Conservation (phyloP, 2,113 vertebrate genomes). For the Dryoscopus gambensis region DNA sequence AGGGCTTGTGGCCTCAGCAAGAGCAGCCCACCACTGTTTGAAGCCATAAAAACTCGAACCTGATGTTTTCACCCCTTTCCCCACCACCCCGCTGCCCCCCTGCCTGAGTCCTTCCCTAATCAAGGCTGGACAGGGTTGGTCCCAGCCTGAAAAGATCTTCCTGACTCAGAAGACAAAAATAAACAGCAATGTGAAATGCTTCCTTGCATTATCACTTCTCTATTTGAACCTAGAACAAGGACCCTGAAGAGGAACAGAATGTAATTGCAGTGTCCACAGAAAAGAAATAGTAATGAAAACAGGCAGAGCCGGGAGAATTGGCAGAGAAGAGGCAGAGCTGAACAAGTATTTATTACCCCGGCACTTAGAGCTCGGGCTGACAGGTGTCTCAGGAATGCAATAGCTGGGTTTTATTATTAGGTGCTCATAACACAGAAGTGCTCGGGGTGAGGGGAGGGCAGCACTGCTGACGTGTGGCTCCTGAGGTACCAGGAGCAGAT, state of each 20-base stretch:
- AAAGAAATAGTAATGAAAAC: slow-evolving; percentile 51
- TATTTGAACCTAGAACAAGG: slow-evolving; percentile 40
- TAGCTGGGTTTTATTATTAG: not conserved
- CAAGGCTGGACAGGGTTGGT: not conserved
- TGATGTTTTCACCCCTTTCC: not conserved
- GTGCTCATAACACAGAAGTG: not conserved
- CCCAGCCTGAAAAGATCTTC: slow-evolving; percentile 37
- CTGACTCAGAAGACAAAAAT: slow-evolving; percentile 55
- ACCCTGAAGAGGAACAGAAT: slow-evolving; percentile 56
- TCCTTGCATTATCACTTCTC: slow-evolving; percentile 40
- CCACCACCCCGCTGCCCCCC: accelerated
- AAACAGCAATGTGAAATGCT: slow-evolving; percentile 36
- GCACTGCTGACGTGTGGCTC: not conserved
- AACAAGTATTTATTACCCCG: slow-evolving; percentile 28
- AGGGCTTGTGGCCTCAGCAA: not conserved
- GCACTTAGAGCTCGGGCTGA: slow-evolving; percentile 5
- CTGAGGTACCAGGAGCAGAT: not conserved
- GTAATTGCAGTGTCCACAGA: slow-evolving; percentile 60
- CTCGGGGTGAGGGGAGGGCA: not conserved
- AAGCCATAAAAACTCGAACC: not conserved
- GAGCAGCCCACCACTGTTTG: not conserved
- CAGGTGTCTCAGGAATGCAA: not conserved
- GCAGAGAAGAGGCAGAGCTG: slow-evolving; percentile 6
- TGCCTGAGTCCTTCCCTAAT: not conserved
- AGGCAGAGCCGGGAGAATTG: slow-evolving; percentile 20